Conservation (phyloP, 2,888 invertebrate genomes). For the Xestobium rufovillosum region DNA sequence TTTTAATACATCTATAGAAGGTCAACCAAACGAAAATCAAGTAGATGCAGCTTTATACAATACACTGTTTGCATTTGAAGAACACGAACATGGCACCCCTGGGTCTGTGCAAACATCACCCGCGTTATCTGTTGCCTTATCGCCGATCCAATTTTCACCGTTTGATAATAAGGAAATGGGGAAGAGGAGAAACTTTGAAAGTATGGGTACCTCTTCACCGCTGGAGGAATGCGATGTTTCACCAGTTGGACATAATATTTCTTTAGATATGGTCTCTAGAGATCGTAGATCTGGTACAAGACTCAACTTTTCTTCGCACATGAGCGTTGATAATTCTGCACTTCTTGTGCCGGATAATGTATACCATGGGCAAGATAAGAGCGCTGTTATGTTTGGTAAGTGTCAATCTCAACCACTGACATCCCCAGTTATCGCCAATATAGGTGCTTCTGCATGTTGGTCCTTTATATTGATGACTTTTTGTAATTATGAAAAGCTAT, state of each 20-base stretch:
- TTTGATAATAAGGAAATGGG: conserved; percentile 16
- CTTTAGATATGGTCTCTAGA: too few species aligned
- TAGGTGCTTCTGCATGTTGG: too few species aligned
- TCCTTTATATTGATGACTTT: too few species aligned
- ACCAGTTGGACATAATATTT: too few species aligned
- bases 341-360: conserved; percentile 41
- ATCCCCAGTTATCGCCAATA: too few species aligned
- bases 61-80: conserved; percentile 36
- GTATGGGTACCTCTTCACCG: conserved; percentile 22
- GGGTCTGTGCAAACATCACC: conserved; percentile 28
- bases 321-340: conserved; percentile 28
- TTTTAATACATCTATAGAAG: conserved; percentile 51
- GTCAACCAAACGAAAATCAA: conserved; percentile 27
- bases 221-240: conserved; percentile 31
- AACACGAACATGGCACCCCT: too few species aligned
- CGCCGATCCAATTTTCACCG: conserved; percentile 32
- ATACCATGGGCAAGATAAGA: too few species aligned
- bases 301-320: conserved; percentile 31
- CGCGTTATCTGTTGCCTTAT: conserved; percentile 28
- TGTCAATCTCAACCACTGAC: too few species aligned
- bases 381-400: too few species aligned
- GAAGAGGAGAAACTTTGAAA: conserved; percentile 15
- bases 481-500: too few species aligned
- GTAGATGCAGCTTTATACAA: conserved; percentile 32
- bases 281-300: conserved; percentile 49